phyloP scores from a whole-genome alignment of 2,797 vertebrate genomes.

The Synanceia verrucosa region DNA sequence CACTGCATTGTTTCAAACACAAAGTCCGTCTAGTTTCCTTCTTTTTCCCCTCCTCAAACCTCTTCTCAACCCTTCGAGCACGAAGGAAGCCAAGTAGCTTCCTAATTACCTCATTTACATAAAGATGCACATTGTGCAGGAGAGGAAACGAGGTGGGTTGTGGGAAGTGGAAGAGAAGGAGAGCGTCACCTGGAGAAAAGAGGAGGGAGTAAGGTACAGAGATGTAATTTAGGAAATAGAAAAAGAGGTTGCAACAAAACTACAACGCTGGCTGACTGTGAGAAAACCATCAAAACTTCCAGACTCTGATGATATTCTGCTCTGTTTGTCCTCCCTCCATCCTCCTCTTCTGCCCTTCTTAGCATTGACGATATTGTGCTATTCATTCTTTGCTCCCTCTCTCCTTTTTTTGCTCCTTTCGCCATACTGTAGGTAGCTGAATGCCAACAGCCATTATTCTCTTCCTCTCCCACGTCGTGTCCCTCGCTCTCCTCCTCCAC shows the following conservation, averaged over 20 bases:
- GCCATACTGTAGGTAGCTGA: conserved; percentile 53
- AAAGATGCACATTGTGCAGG: conserved; percentile 64
- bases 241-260: conserved; percentile 24
- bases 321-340: conserved; percentile 4
- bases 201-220: not conserved
- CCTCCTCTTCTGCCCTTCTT: conserved; percentile 29
- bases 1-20: conserved; percentile 20
- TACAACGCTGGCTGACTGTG: not conserved
- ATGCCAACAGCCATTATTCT: conserved; percentile 63
- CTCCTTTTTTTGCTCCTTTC: conserved; percentile 21
- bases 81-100: conserved; percentile 58
- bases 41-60: conserved; percentile 25
- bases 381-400: conserved; percentile 21
- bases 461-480: conserved; percentile 52
- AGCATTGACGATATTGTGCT: conserved; percentile 27
- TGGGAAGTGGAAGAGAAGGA: not conserved
- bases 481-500: conserved; percentile 58
- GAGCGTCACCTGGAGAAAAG: conserved; percentile 52
- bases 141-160: conserved; percentile 19
- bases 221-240: conserved; percentile 19
- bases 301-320: conserved; percentile 19
- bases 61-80: conserved; percentile 40
- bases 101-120: conserved; percentile 81
- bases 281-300: conserved; percentile 26
- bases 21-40: conserved; percentile 38